Evolutionary conservation across 2,888 invertebrate genomes (phyloP).

Genomic region (Euclidia mi): DNA sequence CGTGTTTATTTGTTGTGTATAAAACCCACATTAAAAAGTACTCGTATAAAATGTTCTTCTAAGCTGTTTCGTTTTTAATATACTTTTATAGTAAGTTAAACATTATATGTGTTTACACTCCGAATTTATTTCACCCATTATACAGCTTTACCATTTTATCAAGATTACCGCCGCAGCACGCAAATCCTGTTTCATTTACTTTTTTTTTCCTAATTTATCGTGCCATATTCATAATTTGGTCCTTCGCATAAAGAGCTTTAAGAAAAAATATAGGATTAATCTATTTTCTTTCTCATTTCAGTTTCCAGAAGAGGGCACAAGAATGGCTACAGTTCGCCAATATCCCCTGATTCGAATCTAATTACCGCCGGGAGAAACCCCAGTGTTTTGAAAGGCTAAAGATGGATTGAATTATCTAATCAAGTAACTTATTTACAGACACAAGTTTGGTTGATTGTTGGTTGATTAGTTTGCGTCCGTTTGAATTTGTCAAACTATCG

Average conservation of each 20-base stretch:
- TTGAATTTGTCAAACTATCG: conserved; percentile 57
- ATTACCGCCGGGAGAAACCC: conserved; percentile 13
- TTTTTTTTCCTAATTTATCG: conserved; percentile 53
- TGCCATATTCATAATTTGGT: conserved; percentile 51
- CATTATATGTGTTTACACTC: conserved; percentile 32
- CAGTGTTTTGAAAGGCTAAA: conserved; percentile 32
- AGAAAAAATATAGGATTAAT: conserved; percentile 38
- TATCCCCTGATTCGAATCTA: conserved; percentile 11
- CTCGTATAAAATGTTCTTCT: neutral
- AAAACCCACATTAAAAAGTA: no score
- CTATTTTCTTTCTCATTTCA: conserved; percentile 33
- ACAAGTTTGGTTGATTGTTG: conserved; percentile 57
- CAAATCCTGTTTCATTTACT: conserved; percentile 55
- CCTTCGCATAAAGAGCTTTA: conserved; percentile 44
- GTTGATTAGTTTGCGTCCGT: conserved; percentile 59
- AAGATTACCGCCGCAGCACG: conserved; percentile 51
- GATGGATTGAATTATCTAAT: conserved; percentile 43
- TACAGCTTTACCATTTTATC: conserved; percentile 50
- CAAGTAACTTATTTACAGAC: conserved; percentile 54
- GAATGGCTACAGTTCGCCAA: conserved; percentile 9
- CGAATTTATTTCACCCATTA: conserved; percentile 45
- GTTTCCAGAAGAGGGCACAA: conserved; percentile 22
- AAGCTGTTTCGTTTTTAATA: conserved; percentile 2
- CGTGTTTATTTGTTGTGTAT: no score
- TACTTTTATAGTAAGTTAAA: conserved; percentile 28